Percentiles rank a stretch among this genome's conserved stretches.
phyloP scores from a whole-genome alignment of 2,113 vertebrate genomes.

The Lophochroa leadbeateri region DNA sequence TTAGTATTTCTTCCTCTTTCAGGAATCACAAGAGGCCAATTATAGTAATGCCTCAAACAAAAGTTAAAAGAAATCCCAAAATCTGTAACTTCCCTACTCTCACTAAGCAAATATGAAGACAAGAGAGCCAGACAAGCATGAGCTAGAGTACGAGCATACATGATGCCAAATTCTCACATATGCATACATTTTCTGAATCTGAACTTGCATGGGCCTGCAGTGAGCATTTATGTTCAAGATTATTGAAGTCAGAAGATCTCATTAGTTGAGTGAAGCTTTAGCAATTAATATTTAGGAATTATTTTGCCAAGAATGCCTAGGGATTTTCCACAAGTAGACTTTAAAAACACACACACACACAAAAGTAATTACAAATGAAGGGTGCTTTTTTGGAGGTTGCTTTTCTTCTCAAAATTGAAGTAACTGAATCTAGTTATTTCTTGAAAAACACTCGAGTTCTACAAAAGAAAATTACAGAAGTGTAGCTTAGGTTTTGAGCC shows the following conservation, averaged over 20 bases:
- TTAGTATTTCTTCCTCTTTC: background rate
- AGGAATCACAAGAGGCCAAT: background rate
- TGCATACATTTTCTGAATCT: background rate
- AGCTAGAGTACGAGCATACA: background rate
- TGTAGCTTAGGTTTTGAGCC: background rate
- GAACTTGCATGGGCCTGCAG: conserved; percentile 31
- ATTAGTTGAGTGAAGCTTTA: background rate
- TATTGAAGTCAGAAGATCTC: background rate
- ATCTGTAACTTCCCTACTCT: background rate
- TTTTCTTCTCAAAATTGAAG: background rate
- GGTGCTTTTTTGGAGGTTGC: background rate
- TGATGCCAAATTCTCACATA: background rate
- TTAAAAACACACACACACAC: background rate
- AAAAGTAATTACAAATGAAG: background rate
- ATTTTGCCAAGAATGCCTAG: background rate
- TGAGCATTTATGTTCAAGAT: background rate
- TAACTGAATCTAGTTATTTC: background rate
- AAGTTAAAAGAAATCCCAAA: background rate
- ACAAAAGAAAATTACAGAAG: background rate
- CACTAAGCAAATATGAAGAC: background rate
- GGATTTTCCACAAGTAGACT: background rate
- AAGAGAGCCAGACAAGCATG: background rate
- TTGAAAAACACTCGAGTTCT: background rate
- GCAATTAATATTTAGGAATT: background rate
- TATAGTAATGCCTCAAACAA: background rate